These are phyloP conservation scores for Cercopithecus mitis DNA, from an alignment of 2,797 vertebrate genomes.

Conservation along the genomic window DNA sequence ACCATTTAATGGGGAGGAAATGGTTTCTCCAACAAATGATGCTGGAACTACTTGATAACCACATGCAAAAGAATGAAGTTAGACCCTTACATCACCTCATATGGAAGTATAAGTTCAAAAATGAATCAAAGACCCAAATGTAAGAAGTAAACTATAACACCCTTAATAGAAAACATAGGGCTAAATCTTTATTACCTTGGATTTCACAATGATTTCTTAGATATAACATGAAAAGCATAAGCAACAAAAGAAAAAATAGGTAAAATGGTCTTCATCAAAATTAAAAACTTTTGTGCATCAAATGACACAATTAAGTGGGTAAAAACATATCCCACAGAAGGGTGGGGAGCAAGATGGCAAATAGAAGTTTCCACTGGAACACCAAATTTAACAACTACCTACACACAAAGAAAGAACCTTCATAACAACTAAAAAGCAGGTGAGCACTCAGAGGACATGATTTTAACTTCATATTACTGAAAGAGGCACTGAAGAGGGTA, in stretches of 20 bases:
- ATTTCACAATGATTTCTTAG: background rate
- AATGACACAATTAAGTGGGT: background rate
- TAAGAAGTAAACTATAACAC: background rate
- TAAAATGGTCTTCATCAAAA: background rate
- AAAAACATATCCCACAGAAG: no score
- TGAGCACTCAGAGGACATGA: no score
- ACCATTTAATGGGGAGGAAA: background rate
- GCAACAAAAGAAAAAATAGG: background rate
- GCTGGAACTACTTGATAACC: no score
- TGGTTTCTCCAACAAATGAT: background rate
- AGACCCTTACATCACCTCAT: background rate
- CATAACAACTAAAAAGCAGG: no score
- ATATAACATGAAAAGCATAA: background rate
- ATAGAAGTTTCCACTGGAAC: no score
- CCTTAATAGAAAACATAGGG: background rate
- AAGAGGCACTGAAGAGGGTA: no score
- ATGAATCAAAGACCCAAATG: background rate
- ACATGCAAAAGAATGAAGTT: background rate
- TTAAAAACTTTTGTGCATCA: background rate
- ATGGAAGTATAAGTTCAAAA: background rate
- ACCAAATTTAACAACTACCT: no score
- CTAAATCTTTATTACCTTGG: background rate
- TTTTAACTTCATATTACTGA: no score
- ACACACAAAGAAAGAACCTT: no score
- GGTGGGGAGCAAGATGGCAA: no score